Evolutionary conservation across 2,797 vertebrate species (phyloP).

Genomic region (Gadopsis marmoratus): DNA sequence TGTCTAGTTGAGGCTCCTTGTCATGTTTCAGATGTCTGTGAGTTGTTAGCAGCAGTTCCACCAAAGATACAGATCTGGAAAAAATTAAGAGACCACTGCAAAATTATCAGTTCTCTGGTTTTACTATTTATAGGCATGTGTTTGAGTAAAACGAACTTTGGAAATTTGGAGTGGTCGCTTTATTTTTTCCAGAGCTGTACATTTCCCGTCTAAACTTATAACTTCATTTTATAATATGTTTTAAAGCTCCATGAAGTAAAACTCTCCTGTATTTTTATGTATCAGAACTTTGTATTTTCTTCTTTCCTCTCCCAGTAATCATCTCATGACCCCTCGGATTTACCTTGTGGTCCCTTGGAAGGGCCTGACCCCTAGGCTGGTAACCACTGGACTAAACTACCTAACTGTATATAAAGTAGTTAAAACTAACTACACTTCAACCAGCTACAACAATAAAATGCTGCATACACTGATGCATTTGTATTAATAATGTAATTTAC

Average conservation of each 20-base stretch:
- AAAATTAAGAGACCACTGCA: too few species aligned
- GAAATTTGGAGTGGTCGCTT: too few species aligned
- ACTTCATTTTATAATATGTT: not conserved
- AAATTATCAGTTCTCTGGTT: too few species aligned
- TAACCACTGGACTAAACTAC: not conserved
- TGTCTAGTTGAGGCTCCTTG: not conserved
- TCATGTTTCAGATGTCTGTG: not conserved
- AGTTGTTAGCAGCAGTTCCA: not conserved
- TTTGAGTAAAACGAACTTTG: too few species aligned
- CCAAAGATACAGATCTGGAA: too few species aligned
- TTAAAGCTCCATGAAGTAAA: not conserved
- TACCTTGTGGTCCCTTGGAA: not conserved
- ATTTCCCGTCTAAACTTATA: not conserved
- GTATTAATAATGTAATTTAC: not conserved
- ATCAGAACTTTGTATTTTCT: not conserved
- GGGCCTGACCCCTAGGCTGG: not conserved
- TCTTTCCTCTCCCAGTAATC: not conserved
- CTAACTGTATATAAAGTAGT: not conserved
- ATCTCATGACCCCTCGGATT: not conserved
- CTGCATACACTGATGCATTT: not conserved
- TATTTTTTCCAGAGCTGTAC: too few species aligned
- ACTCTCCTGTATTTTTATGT: not conserved
- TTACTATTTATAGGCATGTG: too few species aligned
- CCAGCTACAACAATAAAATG: not conserved
- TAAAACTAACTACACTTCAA: not conserved